Evolutionary conservation across 2,797 vertebrate species (phyloP), one percentile per base, ranked within the genome.

Genomic region (Aulostomus chinensis): DNA sequence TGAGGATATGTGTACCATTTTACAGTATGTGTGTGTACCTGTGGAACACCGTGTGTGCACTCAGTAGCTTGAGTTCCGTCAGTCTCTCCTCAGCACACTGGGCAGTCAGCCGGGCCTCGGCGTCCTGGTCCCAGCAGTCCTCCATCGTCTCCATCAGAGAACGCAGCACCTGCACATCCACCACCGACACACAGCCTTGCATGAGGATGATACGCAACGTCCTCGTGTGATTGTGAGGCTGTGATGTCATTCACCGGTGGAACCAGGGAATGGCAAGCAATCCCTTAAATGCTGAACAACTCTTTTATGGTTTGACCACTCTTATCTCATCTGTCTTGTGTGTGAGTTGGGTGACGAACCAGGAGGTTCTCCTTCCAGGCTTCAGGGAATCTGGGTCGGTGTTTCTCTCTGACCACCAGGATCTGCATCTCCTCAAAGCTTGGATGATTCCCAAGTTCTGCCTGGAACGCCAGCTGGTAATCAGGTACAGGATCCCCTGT

Each of bases 391-490:
- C 96, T 97, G 64, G 97, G 97, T 80, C 97, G 89, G 68, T 97
- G 95, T 86, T 99, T 99, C 89, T 98, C 95, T 55, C 97, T 91
- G 75, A 95, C 98, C 22, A 98, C 97, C 63, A 98, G 88, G 73
- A 94, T 95, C 89, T 99, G 97, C 96, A 99, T 99, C 88, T 99
- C 96, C 88, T 99, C 97, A 79, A 99, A 96, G 65, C 94, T 94
- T 24, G 97, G 96, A 86, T 97, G 97, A 84, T 98, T 98, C 76
- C 97, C 97, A 30, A 93, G 93, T 88, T 99, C 97, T 33, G 91
- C 91, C 87, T 98, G 96, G 79, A 98, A 99, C 40, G 96, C 96
- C 93, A 98, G 95, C 92, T 98, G 96, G 90, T 96, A 98, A 46
- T 95, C 94, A 81, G 96, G 94, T 85, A 94, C 92, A 3, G 94